Conservation (phyloP, 2,797 vertebrate species). For the Bucorvus abyssinicus region DNA sequence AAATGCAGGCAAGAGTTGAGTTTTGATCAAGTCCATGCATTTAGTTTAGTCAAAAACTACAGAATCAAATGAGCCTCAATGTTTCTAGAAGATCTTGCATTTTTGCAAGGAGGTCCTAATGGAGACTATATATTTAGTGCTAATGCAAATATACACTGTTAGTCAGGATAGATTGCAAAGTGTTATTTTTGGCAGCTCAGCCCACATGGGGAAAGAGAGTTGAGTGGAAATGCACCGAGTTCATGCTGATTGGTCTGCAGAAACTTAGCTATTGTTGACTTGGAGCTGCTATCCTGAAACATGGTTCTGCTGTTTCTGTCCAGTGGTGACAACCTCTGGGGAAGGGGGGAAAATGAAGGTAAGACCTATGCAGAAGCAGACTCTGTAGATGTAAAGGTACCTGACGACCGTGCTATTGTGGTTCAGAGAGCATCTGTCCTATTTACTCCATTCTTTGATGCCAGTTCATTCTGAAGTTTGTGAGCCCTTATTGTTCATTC, state of each 20-base stretch:
- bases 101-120: background rate
- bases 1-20: background rate
- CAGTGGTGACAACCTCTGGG: background rate
- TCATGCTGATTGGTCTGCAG: background rate
- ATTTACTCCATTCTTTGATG: background rate
- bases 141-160: background rate
- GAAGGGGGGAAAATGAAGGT: background rate
- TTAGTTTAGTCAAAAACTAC: background rate
- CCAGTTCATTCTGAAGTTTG: background rate
- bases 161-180: background rate
- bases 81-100: background rate
- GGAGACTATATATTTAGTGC: background rate
- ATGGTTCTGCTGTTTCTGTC: background rate
- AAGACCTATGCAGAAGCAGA: background rate
- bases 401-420: background rate
- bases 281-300: background rate
- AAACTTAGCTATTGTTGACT: background rate
- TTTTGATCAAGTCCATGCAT: background rate
- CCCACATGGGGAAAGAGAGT: too few species aligned
- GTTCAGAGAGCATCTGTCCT: background rate
- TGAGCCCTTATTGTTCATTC: background rate
- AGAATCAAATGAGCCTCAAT: background rate
- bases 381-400: background rate
- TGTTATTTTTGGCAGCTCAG: background rate
- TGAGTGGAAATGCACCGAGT: background rate